Conservation (phyloP, 2,113 vertebrate genomes). For the rabbit (Oryctolagus cuniculus) region DNA sequence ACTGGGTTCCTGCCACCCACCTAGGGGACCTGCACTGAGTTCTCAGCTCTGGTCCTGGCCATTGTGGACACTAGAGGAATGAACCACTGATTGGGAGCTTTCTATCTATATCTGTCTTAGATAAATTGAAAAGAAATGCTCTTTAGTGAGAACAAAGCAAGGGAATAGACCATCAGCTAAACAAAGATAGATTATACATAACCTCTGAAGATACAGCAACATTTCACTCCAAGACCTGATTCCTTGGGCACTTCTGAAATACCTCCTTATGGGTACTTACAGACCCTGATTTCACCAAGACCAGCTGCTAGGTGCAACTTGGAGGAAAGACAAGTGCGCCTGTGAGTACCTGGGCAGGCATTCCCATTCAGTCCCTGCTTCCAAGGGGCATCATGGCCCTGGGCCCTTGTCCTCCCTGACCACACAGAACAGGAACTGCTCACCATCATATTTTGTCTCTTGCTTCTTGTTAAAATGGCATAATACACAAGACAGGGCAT, state of each 20-base stretch:
- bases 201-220: background rate
- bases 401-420: background rate
- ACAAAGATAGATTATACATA: background rate
- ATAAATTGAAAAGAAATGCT: background rate
- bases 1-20: too few species aligned
- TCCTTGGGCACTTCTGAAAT: background rate
- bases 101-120: too few species aligned
- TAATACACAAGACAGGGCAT: too few species aligned
- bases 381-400: too few species aligned
- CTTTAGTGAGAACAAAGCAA: constrained; percentile 28
- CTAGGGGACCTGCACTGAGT: too few species aligned
- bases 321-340: background rate
- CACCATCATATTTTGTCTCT: too few species aligned
- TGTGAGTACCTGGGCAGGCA: background rate
- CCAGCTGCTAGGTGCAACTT: background rate
- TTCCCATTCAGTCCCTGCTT: too few species aligned
- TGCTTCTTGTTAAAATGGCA: too few species aligned
- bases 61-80: too few species aligned
- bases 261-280: background rate
- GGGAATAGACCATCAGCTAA: background rate
- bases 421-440: background rate
- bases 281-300: background rate
- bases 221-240: background rate
- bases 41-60: too few species aligned
- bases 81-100: background rate